phyloP scores from a whole-genome alignment of 1,140 invertebrate genomes.

The Calliopsis andreniformis region DNA sequence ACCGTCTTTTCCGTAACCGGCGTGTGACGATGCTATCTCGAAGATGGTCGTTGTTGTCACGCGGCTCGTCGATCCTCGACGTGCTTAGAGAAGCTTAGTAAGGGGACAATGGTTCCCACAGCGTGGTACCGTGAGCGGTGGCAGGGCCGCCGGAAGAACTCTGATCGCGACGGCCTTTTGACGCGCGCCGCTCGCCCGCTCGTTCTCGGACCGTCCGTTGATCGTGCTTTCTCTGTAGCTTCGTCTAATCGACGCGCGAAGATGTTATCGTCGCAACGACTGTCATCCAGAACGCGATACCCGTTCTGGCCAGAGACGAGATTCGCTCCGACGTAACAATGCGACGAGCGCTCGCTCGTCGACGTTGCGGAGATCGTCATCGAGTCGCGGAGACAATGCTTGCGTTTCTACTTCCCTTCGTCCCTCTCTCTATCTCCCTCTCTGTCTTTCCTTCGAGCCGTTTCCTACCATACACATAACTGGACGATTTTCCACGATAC shows the following conservation, averaged over 20 bases:
- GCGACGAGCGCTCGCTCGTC: slow-evolving; percentile 18
- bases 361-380: slow-evolving; percentile 52
- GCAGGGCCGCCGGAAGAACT: slow-evolving; percentile 42
- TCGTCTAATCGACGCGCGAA: slow-evolving; percentile 62
- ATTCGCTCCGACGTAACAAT: slow-evolving; percentile 52
- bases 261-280: slow-evolving; percentile 56
- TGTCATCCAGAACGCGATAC: slow-evolving; percentile 61
- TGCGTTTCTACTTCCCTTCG: slow-evolving; percentile 39
- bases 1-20: slow-evolving; percentile 42
- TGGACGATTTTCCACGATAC: not conserved
- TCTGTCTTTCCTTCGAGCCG: not conserved
- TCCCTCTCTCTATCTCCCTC: slow-evolving; percentile 5
- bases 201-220: slow-evolving; percentile 39
- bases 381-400: slow-evolving; percentile 55
- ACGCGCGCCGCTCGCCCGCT: slow-evolving; percentile 21
- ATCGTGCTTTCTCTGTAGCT: slow-evolving; percentile 37
- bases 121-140: slow-evolving; percentile 12
- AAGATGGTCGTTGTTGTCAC: slow-evolving; percentile 57
- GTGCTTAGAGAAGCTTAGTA: slow-evolving; percentile 52
- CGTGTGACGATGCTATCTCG: slow-evolving; percentile 54
- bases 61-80: slow-evolving; percentile 39
- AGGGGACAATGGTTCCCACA: slow-evolving; percentile 51
- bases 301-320: slow-evolving; percentile 42
- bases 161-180: slow-evolving; percentile 39
- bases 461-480: not conserved